Evolutionary conservation across 2,888 invertebrate genomes (phyloP).

Genomic region (Drosophila ezoana): DNA sequence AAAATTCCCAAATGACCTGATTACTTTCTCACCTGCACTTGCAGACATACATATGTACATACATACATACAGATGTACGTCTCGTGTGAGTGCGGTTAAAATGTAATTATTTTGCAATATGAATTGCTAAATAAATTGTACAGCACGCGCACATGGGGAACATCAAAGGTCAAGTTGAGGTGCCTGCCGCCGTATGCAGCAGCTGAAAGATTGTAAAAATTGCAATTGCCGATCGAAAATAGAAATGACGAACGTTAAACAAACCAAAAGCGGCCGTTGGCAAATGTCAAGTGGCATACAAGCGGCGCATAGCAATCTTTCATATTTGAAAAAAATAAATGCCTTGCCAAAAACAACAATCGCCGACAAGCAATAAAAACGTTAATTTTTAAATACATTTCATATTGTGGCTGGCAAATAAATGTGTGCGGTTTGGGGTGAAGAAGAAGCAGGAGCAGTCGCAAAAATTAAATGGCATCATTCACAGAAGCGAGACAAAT

Average conservation of each 20-base stretch:
- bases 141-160: constrained; percentile 16
- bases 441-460: constrained; percentile 8
- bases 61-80: background rate
- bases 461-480: constrained; percentile 31
- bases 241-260: constrained; percentile 47
- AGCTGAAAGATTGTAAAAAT: constrained; percentile 31
- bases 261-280: constrained; percentile 18
- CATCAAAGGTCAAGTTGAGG: constrained; percentile 46
- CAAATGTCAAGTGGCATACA: constrained; percentile 55
- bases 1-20: constrained; percentile 45
- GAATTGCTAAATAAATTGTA: constrained; percentile 29
- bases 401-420: constrained; percentile 26
- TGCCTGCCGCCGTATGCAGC: constrained; percentile 19
- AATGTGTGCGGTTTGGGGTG: constrained; percentile 13
- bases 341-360: constrained; percentile 31
- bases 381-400: constrained; percentile 37
- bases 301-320: constrained; percentile 1
- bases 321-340: constrained; percentile 25
- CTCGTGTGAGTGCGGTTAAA: constrained; percentile 7
- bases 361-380: constrained; percentile 27
- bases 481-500: constrained; percentile 47
- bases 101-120: constrained; percentile 34
- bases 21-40: constrained; percentile 30
- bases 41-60: constrained; percentile 7
- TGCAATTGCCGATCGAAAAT: constrained; percentile 45